phyloP scores from a whole-genome alignment of 2,888 invertebrate species.

The Chaitophorus viminalis region DNA sequence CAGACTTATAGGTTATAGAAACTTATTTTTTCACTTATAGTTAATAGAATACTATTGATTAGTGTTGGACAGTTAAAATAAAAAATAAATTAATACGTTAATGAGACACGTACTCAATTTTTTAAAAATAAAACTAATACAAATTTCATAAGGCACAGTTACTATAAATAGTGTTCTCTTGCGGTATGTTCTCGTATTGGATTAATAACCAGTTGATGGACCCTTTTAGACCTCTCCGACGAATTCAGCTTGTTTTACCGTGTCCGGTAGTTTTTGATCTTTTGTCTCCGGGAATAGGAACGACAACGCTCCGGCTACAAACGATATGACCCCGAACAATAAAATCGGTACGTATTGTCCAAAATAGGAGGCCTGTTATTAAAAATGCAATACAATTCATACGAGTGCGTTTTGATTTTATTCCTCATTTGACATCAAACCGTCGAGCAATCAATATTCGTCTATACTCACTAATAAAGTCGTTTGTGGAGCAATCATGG shows the following conservation, averaged over 20 bases:
- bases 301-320: slow-evolving; percentile 73
- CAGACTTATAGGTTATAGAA: slow-evolving; percentile 34
- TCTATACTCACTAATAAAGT: slow-evolving; percentile 49
- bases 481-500: slow-evolving; percentile 62
- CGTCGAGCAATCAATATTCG: background rate
- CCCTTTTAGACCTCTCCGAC: slow-evolving; percentile 66
- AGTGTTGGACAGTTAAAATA: slow-evolving; percentile 8
- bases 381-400: no score
- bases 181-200: background rate
- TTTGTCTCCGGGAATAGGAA: slow-evolving; percentile 77
- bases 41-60: slow-evolving; percentile 42
- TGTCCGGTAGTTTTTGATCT: slow-evolving; percentile 74
- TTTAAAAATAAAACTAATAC: slow-evolving; percentile 8
- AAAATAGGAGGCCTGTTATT: slow-evolving; percentile 63
- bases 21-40: background rate
- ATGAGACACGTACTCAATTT: slow-evolving; percentile 9
- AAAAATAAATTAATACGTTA: slow-evolving; percentile 32
- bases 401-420: no score
- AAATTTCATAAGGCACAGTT: slow-evolving; percentile 43
- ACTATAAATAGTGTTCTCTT: no score
- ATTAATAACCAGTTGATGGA: background rate
- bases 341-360: slow-evolving; percentile 72
- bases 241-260: slow-evolving; percentile 76
- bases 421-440: no score
- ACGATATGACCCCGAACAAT: slow-evolving; percentile 74